Evolutionary conservation across 2,888 invertebrate genomes (phyloP), one percentile per base, ranked within the genome.

Genomic region (Osedax fenrisi): DNA sequence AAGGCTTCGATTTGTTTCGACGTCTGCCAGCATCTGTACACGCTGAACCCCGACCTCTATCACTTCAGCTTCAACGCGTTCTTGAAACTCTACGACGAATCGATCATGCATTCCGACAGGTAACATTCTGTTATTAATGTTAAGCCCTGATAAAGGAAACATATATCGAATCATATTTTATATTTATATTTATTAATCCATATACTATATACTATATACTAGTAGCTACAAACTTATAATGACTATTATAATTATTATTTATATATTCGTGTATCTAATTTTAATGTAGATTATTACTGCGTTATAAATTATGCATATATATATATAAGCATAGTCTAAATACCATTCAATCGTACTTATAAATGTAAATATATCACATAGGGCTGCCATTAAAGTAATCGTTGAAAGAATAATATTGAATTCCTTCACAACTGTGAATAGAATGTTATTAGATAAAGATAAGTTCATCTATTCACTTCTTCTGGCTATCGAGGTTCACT

Each of bases 61-160:
- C 81, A 82, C 79, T 80, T 78, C 26, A 82, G 83, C n/a, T 83
- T 82, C 77, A 78, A 78, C 62, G 80, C 82, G 77, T 84, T 81
- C 77, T 74, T 82, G 21, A 79, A 80, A 25, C 74, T 84, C 21
- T 84, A 81, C 78, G 82, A 83, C 77, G 78, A 81, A 27, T 81
- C 84, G 26, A 82, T 84, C 70, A 80, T 79, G 61, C 84, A 84
- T 75, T 84, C 84, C 22, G 84, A 84, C 77, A 82, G 83, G 84
- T 41, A 41, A 41, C 41, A 10, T 41, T 41, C 5, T 10, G 10
- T 41, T 41, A 41, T 41, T 41, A 10, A 41, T 41, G 41, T 17
- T 41, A 41, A 41, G 5, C n/a, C n/a, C n/a, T n/a, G n/a, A n/a
- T n/a, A n/a, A n/a, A n/a, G n/a, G n/a, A n/a, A n/a, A n/a, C n/a